Evolutionary conservation across 2,797 vertebrate species (phyloP).

Genomic region (Ambastaia sidthimunki): DNA sequence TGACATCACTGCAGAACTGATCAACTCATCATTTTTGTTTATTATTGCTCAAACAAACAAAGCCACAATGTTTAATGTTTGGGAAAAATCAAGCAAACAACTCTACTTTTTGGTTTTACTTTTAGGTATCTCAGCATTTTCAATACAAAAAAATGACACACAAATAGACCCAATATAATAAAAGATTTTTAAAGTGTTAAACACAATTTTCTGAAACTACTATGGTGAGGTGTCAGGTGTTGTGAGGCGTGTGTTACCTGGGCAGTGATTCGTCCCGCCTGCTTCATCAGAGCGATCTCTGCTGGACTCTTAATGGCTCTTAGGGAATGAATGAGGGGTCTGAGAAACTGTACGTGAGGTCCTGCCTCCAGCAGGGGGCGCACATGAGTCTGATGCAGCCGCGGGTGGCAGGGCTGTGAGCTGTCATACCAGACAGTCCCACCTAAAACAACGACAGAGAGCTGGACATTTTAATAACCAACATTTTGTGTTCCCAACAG

Average conservation of each 20-base stretch:
- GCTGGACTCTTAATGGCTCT: constrained; percentile 90
- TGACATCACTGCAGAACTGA: no score
- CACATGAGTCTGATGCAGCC: constrained; percentile 84
- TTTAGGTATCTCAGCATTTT: no score
- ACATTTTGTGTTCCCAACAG: no score
- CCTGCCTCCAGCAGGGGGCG: constrained; percentile 79
- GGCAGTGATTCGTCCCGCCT: constrained; percentile 87
- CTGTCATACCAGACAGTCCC: constrained; percentile 87
- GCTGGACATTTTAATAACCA: no score
- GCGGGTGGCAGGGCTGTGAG: constrained; percentile 80
- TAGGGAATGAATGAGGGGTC: constrained; percentile 86
- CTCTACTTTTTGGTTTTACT: no score
- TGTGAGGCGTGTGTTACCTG: constrained; percentile 74
- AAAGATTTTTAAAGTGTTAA: neutral
- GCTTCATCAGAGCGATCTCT: constrained; percentile 90
- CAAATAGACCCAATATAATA: neutral
- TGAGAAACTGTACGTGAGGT: constrained; percentile 72
- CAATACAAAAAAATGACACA: neutral
- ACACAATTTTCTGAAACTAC: neutral
- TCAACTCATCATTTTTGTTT: no score
- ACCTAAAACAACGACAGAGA: constrained; percentile 69
- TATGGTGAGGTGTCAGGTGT: neutral
- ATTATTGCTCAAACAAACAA: no score
- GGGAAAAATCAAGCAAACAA: no score
- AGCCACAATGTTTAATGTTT: no score